Evolutionary conservation across 2,888 invertebrate species (phyloP).

Genomic region (Conomelus anceps): DNA sequence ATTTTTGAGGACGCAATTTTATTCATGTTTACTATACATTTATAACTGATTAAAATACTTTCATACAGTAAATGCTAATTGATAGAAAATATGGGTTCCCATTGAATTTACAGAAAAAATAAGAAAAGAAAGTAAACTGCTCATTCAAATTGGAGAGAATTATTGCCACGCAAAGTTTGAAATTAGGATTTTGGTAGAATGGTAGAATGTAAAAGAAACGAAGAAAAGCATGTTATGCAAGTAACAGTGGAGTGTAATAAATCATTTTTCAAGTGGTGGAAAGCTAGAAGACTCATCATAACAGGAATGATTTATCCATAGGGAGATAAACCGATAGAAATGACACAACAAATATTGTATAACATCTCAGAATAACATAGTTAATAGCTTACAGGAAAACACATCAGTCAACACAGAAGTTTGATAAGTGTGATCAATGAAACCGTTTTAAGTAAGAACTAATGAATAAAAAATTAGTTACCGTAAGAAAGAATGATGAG

Average conservation of each 20-base stretch:
- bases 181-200: too few species aligned
- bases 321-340: neutral
- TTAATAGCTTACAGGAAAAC: neutral
- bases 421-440: neutral
- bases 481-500: neutral
- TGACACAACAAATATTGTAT: too few species aligned
- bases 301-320: neutral
- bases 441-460: neutral
- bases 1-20: too few species aligned
- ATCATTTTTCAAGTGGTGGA: neutral
- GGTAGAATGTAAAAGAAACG: too few species aligned
- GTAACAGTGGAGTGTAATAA: neutral
- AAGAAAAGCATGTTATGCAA: too few species aligned
- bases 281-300: neutral
- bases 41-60: too few species aligned
- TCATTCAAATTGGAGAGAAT: too few species aligned
- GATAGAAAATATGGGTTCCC: too few species aligned
- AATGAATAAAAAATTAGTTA: neutral
- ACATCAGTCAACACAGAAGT: neutral
- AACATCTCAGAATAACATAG: neutral
- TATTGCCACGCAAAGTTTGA: too few species aligned
- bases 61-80: too few species aligned
- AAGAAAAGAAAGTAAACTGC: too few species aligned
- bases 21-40: too few species aligned
- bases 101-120: neutral